These are phyloP conservation scores for Zelleria hepariella DNA, from an alignment of 2,888 invertebrate species.

Conservation along the genomic window DNA sequence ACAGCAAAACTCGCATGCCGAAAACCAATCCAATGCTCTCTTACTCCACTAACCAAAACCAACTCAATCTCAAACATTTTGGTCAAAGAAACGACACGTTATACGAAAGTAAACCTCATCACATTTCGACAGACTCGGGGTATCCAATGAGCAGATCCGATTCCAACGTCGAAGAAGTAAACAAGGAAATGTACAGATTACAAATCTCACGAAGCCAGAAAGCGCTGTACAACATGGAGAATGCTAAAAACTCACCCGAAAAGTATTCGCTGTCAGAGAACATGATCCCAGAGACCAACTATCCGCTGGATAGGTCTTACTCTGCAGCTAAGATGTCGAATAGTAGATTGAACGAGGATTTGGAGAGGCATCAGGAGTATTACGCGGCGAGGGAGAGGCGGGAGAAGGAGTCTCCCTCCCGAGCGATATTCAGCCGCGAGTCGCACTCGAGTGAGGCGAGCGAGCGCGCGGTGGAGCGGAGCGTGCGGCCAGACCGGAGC, in stretches of 20 bases:
- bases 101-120: conserved; percentile 63
- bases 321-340: conserved; percentile 62
- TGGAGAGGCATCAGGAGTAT: conserved; percentile 57
- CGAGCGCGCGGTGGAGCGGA: conserved; percentile 47
- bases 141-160: conserved; percentile 65
- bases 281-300: conserved; percentile 55
- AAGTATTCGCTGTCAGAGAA: conserved; percentile 50
- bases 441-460: conserved; percentile 54
- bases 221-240: conserved; percentile 62
- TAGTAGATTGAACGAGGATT: conserved; percentile 57
- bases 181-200: conserved; percentile 66
- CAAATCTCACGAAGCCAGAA: conserved; percentile 67
- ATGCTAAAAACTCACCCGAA: conserved; percentile 51
- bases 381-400: conserved; percentile 40
- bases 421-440: conserved; percentile 41
- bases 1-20: conserved; percentile 68
- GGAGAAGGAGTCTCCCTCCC: conserved; percentile 49
- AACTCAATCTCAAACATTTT: conserved; percentile 60
- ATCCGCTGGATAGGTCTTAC: conserved; percentile 59
- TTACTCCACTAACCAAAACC: conserved; percentile 62
- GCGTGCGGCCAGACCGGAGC: conserved; percentile 28
- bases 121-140: conserved; percentile 58
- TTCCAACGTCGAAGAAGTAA: conserved; percentile 66
- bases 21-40: conserved; percentile 73
- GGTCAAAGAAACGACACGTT: conserved; percentile 60